Evolutionary conservation across 2,888 invertebrate genomes (phyloP), one percentile per base, ranked within the genome.

Genomic region (Scelioninae gen. 1): DNA sequence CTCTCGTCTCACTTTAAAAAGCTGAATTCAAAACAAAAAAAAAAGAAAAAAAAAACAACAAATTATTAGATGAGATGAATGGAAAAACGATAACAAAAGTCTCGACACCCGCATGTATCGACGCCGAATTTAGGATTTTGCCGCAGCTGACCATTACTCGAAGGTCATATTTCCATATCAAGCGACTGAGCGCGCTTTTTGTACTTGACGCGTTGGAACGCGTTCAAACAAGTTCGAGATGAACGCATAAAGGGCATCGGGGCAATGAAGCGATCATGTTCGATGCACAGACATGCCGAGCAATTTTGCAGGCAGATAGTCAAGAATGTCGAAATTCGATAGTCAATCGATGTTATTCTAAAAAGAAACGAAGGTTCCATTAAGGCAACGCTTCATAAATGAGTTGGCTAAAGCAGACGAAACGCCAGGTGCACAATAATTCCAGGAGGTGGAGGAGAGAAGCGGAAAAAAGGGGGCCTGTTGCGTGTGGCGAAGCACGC

Each of bases 391-490:
- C 63, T 68, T 65, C 65, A 56, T 56, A 63, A 66, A 65, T 49
- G 55, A 79, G 43, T 32, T 66, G 68, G 34, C 51, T 69, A 74
- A 85, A 79, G 74, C 58, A 82, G 80, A 68, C 83, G 83, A 56
- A 71, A 84, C 78, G 84, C 84, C 84, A 85, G 86, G 85, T 85
- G 85, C 84, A 82, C 43, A 78, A 62, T 58, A 63, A 71, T 71
- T 53, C 31, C 23, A 1, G 23, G 23, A 23, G 16, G 29, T 13
- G 49, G 13, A 29, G 47, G 75, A 40, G 65, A 31, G 51, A 11
- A 31, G 43, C 32, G 45, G 51, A 38, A 68, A 56, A 74, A 15
- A 51, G 55, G 63, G 66, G 69, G 32, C 58, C 47, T 74, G 56
- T 77, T 77, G 82, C 80, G 84, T 84, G 80, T 74, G 82, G 84